These are phyloP conservation scores for Sparidentex hasta DNA, from an alignment of 2,797 vertebrate genomes.

Conservation along the genomic window DNA sequence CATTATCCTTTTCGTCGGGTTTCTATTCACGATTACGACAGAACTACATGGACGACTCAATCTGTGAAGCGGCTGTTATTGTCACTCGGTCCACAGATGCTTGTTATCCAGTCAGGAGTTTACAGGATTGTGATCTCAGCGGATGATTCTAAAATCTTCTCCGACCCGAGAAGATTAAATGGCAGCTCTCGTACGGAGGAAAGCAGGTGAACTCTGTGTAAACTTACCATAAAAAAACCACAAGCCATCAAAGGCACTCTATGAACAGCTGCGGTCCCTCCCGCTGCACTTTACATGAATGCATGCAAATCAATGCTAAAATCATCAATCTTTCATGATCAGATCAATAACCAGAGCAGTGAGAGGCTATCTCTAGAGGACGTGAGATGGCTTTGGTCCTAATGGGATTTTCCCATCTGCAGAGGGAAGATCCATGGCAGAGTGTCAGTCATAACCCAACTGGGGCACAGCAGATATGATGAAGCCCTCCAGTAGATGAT, in stretches of 20 bases:
- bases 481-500: constrained; percentile 40
- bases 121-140: constrained; percentile 8
- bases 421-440: constrained; percentile 23
- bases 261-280: constrained; percentile 16
- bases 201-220: constrained; percentile 12
- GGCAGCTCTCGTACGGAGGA: not conserved
- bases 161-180: constrained; percentile 22
- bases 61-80: constrained; percentile 25
- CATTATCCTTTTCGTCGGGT: constrained; percentile 11
- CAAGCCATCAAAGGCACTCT: constrained; percentile 25
- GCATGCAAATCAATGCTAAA: constrained; percentile 38
- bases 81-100: constrained; percentile 28
- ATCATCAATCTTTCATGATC: constrained; percentile 53
- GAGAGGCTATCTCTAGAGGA: constrained; percentile 23
- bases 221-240: constrained; percentile 14
- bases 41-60: constrained; percentile 2
- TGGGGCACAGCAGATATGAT: constrained; percentile 18
- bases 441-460: constrained; percentile 36
- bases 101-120: constrained; percentile 10
- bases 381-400: constrained; percentile 24
- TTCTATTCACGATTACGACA: constrained; percentile 6
- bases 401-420: constrained; percentile 18
- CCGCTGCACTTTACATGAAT: constrained; percentile 41
- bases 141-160: not conserved
- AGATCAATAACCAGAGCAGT: constrained; percentile 36